Conservation (phyloP, 2,888 invertebrate genomes). For the Harmothoe impar region DNA sequence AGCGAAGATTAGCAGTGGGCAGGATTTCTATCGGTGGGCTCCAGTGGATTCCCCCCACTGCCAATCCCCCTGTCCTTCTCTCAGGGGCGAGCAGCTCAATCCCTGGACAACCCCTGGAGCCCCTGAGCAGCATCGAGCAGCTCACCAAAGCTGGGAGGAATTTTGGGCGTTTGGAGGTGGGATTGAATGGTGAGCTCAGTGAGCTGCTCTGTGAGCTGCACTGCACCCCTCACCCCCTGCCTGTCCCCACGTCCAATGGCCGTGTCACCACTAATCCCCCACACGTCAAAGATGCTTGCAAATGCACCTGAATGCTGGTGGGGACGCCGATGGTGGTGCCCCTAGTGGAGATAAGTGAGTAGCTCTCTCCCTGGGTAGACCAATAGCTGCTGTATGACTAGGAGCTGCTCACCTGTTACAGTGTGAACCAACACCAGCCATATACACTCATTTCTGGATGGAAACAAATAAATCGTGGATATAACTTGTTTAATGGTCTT, state of each 20-base stretch:
- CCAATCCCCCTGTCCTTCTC: background rate
- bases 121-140: conserved; percentile 23
- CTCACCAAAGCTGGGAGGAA: background rate
- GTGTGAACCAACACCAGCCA: too few relatives aligned
- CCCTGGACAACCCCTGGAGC: background rate
- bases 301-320: conserved; percentile 47
- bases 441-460: too few relatives aligned
- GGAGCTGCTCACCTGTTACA: too few relatives aligned
- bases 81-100: too few relatives aligned
- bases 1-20: conserved; percentile 40
- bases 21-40: conserved; percentile 41
- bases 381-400: too few relatives aligned
- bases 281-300: conserved; percentile 31
- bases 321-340: background rate
- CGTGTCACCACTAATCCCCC: conserved; percentile 40
- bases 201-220: background rate
- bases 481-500: too few relatives aligned
- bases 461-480: too few relatives aligned
- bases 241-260: background rate
- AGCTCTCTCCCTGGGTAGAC: background rate
- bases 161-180: too few relatives aligned
- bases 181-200: background rate
- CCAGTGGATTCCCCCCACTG: background rate
- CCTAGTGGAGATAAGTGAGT: background rate
- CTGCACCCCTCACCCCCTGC: background rate